Percentiles rank a stretch among this genome's conserved stretches.
phyloP scores from a whole-genome alignment of 2,113 vertebrate species.

The Platichthys flesus region DNA sequence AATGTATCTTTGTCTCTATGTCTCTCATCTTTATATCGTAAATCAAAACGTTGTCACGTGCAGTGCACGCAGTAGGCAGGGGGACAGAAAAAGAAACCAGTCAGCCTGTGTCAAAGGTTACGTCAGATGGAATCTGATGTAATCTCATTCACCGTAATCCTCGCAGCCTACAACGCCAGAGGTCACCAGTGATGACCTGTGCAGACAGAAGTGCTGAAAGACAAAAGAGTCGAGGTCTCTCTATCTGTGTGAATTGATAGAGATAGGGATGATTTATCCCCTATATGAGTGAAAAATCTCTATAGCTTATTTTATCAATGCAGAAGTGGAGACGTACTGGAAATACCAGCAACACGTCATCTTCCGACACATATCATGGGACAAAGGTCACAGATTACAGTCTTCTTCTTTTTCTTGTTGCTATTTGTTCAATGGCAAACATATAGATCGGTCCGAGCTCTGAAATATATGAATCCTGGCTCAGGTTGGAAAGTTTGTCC shows the following conservation, averaged over 20 bases:
- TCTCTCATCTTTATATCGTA: background rate
- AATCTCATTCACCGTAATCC: constrained; percentile 61
- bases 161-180: background rate
- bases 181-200: background rate
- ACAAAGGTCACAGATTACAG: constrained; percentile 26
- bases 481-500: background rate
- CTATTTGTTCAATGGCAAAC: background rate
- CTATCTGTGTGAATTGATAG: background rate
- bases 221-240: background rate
- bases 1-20: constrained; percentile 4
- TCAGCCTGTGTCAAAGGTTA: constrained; percentile 24
- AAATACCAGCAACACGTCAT: constrained; percentile 3
- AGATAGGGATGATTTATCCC: background rate
- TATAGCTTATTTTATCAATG: background rate
- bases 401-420: background rate
- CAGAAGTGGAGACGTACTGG: background rate
- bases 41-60: background rate
- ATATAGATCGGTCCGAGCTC: background rate
- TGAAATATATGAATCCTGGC: background rate
- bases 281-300: background rate
- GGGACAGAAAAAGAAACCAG: constrained; percentile 16
- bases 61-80: background rate
- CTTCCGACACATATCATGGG: constrained; percentile 1
- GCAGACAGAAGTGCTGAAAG: background rate
- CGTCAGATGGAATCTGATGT: constrained; percentile 31